These are phyloP conservation scores for Microhierax caerulescens DNA, from an alignment of 2,797 vertebrate species.

Conservation along the genomic window DNA sequence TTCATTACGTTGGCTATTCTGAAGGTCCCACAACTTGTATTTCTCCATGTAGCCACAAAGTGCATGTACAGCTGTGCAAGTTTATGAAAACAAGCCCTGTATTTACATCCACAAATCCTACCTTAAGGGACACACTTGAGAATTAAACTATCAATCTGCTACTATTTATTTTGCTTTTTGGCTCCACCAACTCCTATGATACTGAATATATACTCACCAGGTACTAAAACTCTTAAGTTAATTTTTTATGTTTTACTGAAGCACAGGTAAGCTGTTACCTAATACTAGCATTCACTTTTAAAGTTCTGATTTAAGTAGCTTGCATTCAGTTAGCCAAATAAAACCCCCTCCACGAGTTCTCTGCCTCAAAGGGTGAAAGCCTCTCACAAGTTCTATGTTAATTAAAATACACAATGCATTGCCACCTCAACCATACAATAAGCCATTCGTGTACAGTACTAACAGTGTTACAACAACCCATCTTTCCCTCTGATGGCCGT, in stretches of 20 bases:
- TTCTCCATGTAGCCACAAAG: not conserved
- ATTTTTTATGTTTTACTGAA: not conserved
- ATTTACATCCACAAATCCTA: not conserved
- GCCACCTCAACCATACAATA: not conserved
- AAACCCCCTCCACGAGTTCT: not conserved
- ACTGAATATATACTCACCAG: not conserved
- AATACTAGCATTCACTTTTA: not conserved
- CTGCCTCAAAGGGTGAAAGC: not conserved
- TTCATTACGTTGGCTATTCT: not conserved
- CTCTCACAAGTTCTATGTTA: not conserved
- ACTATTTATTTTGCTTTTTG: not conserved
- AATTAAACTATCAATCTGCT: not conserved
- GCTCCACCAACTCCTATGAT: not conserved
- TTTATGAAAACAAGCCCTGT: not conserved
- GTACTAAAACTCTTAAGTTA: not conserved
- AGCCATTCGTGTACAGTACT: not conserved
- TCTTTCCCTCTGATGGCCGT: not conserved
- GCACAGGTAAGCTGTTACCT: not conserved
- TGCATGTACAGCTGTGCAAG: not conserved
- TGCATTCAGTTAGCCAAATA: not conserved
- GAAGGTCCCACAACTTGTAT: not conserved
- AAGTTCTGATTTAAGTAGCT: not conserved
- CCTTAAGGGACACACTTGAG: not conserved
- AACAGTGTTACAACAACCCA: not conserved
- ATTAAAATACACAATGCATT: not conserved